These are phyloP conservation scores for Acleris laterana DNA, from an alignment of 2,888 invertebrate genomes.

Conservation along the genomic window DNA sequence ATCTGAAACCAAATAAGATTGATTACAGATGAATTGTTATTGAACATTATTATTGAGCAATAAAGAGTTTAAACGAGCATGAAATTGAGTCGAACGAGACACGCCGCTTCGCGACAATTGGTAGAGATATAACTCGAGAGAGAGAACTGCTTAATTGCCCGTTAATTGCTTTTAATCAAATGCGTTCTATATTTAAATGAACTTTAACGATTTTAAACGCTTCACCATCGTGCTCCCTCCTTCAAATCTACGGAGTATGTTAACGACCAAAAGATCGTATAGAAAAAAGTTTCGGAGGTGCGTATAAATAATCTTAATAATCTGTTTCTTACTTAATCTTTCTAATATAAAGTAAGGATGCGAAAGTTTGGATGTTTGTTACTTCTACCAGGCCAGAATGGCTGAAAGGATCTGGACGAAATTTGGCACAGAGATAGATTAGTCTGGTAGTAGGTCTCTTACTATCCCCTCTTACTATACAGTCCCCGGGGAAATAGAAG, in stretches of 20 bases:
- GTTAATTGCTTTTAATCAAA: constrained; percentile 82
- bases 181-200: constrained; percentile 83
- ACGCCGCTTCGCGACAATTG: constrained; percentile 69
- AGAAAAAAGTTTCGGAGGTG: neutral
- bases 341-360: no score
- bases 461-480: no score
- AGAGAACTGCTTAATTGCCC: constrained; percentile 77
- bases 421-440: no score
- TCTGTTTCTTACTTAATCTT: no score
- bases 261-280: constrained; percentile 1
- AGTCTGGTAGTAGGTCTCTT: no score
- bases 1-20: neutral
- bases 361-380: no score
- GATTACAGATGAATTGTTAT: neutral
- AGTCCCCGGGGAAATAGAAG: neutral
- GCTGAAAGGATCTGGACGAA: no score
- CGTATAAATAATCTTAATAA: no score
- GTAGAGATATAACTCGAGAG: constrained; percentile 64
- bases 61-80: constrained; percentile 49
- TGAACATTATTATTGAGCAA: neutral
- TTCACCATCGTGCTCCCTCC: constrained; percentile 30
- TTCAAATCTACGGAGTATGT: neutral
- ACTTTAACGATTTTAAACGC: constrained; percentile 69
- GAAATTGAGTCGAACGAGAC: constrained; percentile 62
- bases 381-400: no score